phyloP scores from a whole-genome alignment of 2,888 invertebrate genomes.

The Acanthosepion lycidas region DNA sequence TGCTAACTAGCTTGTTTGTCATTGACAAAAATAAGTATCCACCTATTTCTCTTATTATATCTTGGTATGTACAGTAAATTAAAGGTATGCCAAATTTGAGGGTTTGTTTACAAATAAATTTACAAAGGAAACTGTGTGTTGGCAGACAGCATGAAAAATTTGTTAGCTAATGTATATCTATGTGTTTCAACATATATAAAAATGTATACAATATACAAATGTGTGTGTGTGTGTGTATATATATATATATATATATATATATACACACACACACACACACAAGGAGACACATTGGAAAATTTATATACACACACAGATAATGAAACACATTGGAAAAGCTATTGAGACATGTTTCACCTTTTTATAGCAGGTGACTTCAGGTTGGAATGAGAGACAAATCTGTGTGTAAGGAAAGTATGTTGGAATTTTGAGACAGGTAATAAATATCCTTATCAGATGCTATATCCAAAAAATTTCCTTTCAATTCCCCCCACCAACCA shows the following conservation, averaged over 20 bases:
- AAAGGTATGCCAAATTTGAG: not conserved
- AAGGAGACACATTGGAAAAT: too few species aligned
- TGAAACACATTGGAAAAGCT: too few species aligned
- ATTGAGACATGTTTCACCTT: too few species aligned
- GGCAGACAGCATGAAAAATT: not conserved
- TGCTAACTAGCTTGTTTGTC: slow-evolving; percentile 21
- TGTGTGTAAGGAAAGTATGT: too few species aligned
- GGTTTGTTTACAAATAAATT: not conserved
- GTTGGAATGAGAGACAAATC: too few species aligned
- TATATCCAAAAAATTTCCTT: too few species aligned
- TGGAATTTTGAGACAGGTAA: too few species aligned
- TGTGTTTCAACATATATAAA: not conserved
- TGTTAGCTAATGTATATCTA: not conserved
- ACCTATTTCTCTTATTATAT: slow-evolving; percentile 17
- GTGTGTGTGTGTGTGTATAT: not conserved
- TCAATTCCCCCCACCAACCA: too few species aligned
- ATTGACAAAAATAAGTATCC: slow-evolving; percentile 18
- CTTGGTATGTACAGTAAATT: not conserved
- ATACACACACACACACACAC: not conserved
- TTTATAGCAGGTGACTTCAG: too few species aligned
- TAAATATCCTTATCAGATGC: too few species aligned
- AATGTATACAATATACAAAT: not conserved
- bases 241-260: not conserved
- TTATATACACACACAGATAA: not conserved
- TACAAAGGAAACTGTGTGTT: not conserved